These are phyloP conservation scores for Agrochola circellaris DNA, from an alignment of 2,888 invertebrate species.

Conservation along the genomic window DNA sequence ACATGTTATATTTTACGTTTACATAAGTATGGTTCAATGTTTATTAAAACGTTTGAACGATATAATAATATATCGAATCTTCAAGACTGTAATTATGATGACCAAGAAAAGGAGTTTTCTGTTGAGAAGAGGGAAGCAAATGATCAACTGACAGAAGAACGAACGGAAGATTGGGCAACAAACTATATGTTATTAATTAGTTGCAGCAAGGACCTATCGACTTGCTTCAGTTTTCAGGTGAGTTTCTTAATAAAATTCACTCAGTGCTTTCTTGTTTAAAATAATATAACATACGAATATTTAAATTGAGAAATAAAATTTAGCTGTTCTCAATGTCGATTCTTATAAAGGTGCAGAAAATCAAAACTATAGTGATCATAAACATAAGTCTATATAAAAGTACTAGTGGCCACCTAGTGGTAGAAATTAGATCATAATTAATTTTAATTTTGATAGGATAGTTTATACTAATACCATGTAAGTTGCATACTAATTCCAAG, in stretches of 20 bases:
- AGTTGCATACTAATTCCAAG: too few species aligned
- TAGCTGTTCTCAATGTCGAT: too few species aligned
- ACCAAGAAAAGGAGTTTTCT: not conserved
- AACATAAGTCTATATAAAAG: too few species aligned
- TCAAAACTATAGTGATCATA: too few species aligned
- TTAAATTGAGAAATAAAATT: not conserved
- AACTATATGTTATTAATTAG: constrained; percentile 22
- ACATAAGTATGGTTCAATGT: constrained; percentile 7
- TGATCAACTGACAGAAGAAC: not conserved
- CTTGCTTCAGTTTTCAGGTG: constrained; percentile 37
- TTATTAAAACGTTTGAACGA: constrained; percentile 10
- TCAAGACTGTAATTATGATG: not conserved
- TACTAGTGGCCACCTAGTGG: accelerated
- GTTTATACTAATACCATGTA: too few species aligned
- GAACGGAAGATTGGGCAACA: constrained; percentile 18
- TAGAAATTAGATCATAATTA: too few species aligned
- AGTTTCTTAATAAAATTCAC: not conserved
- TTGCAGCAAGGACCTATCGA: constrained; percentile 22
- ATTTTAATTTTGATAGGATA: too few species aligned
- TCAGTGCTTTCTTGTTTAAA: not conserved
- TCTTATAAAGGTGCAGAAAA: too few species aligned
- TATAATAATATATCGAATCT: not conserved
- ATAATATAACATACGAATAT: not conserved
- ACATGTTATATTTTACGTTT: constrained; percentile 23
- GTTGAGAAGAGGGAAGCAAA: not conserved